These are phyloP conservation scores for Alaudala cheleensis DNA, from an alignment of 2,113 vertebrate genomes.

Conservation along the genomic window DNA sequence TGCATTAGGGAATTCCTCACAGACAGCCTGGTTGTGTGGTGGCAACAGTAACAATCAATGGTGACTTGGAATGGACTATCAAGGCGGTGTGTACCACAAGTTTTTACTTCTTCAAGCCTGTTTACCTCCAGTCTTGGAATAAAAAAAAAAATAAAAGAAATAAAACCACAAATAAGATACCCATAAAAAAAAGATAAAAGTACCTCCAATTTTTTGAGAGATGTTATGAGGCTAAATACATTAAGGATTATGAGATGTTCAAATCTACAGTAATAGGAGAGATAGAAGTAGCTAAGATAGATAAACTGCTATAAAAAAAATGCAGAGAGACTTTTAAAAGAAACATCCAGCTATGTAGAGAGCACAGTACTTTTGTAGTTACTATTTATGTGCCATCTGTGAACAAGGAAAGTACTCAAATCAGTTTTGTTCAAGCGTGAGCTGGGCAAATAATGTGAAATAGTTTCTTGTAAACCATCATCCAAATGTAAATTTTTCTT, in stretches of 20 bases:
- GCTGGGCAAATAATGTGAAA: conserved; percentile 10
- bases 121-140: not conserved
- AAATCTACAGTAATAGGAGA: not conserved
- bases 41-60: not conserved
- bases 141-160: not conserved
- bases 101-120: not conserved
- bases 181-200: not conserved
- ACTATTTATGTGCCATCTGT: conserved; percentile 13
- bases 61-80: not conserved
- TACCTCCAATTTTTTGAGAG: not conserved
- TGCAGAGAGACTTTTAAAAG: not conserved
- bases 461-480: not conserved
- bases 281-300: not conserved
- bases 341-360: not conserved
- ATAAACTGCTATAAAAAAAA: not conserved
- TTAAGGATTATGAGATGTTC: not conserved
- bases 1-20: rapidly evolving
- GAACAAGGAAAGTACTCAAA: conserved; percentile 21
- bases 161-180: not conserved
- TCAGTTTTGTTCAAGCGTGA: not conserved
- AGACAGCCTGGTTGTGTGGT: not conserved
- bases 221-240: not conserved
- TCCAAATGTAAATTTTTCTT: conserved; percentile 10
- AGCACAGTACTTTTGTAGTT: not conserved
- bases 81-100: rapidly evolving